phyloP scores from a whole-genome alignment of 2,888 invertebrate species.

The Volucella inanis region DNA sequence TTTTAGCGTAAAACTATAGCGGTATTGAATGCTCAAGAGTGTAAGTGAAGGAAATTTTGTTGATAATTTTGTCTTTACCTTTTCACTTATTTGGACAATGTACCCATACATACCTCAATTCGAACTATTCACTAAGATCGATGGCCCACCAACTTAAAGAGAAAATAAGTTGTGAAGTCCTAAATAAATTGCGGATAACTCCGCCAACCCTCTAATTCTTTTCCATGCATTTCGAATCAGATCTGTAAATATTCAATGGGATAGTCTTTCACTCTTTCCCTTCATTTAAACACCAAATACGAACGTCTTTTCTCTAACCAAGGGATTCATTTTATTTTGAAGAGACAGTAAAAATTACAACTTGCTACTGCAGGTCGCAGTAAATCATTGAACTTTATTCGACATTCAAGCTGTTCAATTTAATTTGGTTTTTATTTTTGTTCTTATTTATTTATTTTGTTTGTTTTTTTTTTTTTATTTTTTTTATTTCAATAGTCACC shows the following conservation, averaged over 20 bases:
- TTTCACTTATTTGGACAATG: no score
- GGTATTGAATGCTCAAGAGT: no score
- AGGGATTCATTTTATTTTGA: conserved; percentile 31
- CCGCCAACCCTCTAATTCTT: conserved; percentile 29
- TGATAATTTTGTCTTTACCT: no score
- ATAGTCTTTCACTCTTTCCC: conserved; percentile 39
- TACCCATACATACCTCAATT: no score
- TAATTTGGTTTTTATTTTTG: not conserved
- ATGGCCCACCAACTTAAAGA: conserved; percentile 45
- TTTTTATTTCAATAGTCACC: conserved; percentile 54
- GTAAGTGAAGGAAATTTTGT: no score
- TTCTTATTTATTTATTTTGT: conserved; percentile 2
- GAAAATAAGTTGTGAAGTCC: conserved; percentile 56
- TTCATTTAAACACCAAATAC: not conserved
- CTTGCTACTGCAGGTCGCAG: conserved; percentile 45
- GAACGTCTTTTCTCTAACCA: conserved; percentile 27
- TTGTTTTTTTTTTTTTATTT: conserved; percentile 15
- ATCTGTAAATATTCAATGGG: conserved; percentile 61
- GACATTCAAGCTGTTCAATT: no score
- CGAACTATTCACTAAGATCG: not conserved
- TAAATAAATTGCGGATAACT: conserved; percentile 28
- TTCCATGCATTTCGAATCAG: conserved; percentile 60
- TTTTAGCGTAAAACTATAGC: no score
- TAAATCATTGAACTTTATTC: conserved; percentile 61
- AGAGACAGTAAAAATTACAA: conserved; percentile 34